These are phyloP conservation scores for Cyrtonyx montezumae DNA, from an alignment of 2,113 vertebrate genomes.

Conservation along the genomic window DNA sequence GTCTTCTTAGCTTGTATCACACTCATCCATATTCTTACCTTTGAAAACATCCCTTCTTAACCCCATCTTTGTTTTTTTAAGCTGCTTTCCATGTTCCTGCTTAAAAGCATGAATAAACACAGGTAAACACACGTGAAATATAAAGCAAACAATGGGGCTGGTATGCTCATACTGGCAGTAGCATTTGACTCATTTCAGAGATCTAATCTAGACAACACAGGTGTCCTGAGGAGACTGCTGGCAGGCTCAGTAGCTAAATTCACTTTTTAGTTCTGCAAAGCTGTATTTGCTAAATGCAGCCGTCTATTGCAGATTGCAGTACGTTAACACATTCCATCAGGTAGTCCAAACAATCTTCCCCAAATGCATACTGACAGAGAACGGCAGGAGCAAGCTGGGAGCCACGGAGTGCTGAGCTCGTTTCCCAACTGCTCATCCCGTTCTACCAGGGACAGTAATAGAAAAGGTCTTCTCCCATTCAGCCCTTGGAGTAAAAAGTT, in stretches of 20 bases:
- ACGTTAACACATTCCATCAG: too few species aligned
- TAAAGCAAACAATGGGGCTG: rapidly evolving
- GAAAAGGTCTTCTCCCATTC: background rate
- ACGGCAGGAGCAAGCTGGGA: background rate
- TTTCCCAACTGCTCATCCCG: background rate
- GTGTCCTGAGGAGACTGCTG: background rate
- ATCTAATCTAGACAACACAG: background rate
- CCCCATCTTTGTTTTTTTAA: background rate
- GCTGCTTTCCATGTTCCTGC: background rate
- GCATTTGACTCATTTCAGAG: background rate
- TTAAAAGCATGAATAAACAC: background rate
- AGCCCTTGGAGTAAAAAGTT: background rate
- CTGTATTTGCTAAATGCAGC: background rate
- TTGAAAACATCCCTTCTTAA: background rate
- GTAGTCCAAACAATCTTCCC: too few species aligned
- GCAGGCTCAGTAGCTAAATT: background rate
- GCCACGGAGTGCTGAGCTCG: too few species aligned
- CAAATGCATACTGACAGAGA: background rate
- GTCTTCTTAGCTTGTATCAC: background rate
- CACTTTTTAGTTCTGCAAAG: background rate
- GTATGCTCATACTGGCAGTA: too few species aligned
- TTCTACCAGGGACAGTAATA: background rate
- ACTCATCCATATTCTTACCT: background rate
- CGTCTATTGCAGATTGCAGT: background rate
- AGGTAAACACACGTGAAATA: rapidly evolving